phyloP scores from a whole-genome alignment of 1,140 invertebrate species.

The Drosophila orosa region DNA sequence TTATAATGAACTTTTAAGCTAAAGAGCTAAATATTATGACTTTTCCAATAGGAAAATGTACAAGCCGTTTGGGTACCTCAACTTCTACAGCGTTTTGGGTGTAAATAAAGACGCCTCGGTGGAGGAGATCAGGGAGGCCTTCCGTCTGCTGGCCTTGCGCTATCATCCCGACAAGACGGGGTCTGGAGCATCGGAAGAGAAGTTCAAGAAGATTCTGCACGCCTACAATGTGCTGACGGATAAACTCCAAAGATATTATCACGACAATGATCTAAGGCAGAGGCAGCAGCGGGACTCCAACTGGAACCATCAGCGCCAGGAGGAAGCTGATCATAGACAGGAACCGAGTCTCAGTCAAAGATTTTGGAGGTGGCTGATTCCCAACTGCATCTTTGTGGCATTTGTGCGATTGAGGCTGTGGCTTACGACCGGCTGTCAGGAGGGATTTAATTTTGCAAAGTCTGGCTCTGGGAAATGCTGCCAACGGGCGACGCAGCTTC shows the following conservation, averaged over 20 bases:
- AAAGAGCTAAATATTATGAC: neutral
- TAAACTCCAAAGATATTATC: neutral
- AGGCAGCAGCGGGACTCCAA: neutral
- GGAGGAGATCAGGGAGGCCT: conserved; percentile 1
- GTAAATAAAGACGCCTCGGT: neutral
- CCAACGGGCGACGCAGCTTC: neutral
- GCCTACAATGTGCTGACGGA: conserved; percentile 3
- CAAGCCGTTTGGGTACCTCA: neutral
- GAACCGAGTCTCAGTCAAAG: neutral
- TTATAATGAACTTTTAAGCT: too few relatives aligned
- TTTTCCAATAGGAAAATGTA: conserved; percentile 8
- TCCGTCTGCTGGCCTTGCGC: neutral
- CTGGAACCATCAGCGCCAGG: neutral
- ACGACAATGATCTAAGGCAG: neutral
- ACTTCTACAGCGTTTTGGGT: conserved; percentile 8
- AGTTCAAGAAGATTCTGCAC: neutral
- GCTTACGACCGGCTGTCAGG: neutral
- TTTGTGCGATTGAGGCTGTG: neutral
- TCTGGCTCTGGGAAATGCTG: neutral
- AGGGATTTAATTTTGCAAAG: neutral
- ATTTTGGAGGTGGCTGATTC: neutral
- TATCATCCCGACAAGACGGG: conserved; percentile 4
- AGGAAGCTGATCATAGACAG: neutral
- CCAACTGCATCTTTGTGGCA: neutral
- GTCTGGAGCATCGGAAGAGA: neutral